phyloP scores from a whole-genome alignment of 2,113 vertebrate genomes.

The Strix aluco region DNA sequence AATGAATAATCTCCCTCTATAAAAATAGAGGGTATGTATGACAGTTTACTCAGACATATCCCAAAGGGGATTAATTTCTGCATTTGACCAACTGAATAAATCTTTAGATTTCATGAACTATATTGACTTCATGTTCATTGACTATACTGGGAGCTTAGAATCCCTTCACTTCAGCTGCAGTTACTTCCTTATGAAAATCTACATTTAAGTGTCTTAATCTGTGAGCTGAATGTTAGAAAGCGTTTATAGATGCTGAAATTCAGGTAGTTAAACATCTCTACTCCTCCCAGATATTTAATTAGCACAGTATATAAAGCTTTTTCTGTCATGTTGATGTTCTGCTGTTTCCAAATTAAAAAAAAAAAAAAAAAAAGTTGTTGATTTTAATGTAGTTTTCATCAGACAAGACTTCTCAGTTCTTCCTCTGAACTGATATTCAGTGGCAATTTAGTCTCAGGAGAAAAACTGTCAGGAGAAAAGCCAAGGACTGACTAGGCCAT shows the following conservation, averaged over 20 bases:
- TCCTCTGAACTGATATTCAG: neutral
- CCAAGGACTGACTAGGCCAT: neutral
- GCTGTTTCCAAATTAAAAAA: neutral
- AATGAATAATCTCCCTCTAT: neutral
- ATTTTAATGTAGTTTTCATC: neutral
- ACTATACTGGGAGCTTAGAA: neutral
- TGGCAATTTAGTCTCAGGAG: neutral
- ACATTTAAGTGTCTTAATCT: neutral
- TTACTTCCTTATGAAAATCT: neutral
- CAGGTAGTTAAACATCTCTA: neutral
- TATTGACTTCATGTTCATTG: neutral
- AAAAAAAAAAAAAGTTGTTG: fast-evolving
- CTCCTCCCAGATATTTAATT: neutral
- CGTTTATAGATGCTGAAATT: neutral
- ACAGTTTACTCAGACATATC: neutral
- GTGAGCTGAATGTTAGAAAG: neutral
- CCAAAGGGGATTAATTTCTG: neutral
- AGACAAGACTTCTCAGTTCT: neutral
- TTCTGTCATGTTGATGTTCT: neutral
- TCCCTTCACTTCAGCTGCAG: neutral
- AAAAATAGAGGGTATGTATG: neutral
- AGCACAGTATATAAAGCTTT: neutral
- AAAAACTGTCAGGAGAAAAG: neutral
- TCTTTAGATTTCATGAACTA: neutral
- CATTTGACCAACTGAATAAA: neutral